Base-by-base conservation (phyloP, 1,140 invertebrate species). In the Varroa destructor region DNA sequence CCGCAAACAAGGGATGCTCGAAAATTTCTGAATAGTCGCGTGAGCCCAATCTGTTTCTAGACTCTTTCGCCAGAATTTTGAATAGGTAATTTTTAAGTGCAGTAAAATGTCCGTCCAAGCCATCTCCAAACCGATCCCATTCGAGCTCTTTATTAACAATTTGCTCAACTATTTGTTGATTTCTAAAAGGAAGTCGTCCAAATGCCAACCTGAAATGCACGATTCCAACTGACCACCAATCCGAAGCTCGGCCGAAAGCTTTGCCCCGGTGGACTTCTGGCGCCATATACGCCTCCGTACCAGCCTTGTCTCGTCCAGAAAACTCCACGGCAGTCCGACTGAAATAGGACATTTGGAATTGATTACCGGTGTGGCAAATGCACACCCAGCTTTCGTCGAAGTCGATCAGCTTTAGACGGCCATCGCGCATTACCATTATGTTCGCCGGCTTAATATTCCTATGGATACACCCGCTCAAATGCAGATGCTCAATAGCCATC, bases 271-370 rank as follows among this genome's bases (percentile, higher is more conserved):
- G 61, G 8, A 67, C 61, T 2, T 67, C 61, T 43, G 61, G 61
- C 36, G 61, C 61, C 61, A 67, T 67, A 37, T 67, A 67, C 40
- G 61, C 61, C 46, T 67, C 61, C 10, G 61, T 67, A 3, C 61
- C 61, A 40, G 61, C 36, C 46, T 67, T 67, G 10, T 67, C 61
- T 40, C 61, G 12, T 10, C 36, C 61, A 43, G 37, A 1, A 46
- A n/a, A 67, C 36, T 67, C 61, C 40, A 46, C 37, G 37, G 61
- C 61, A 4, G 61, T 67, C 12, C 61, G 0, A 3, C 40, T 46
- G 61, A 67, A 67, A 40, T 43, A 67, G 1, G 61, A 67, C 14
- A 67, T 37, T 8, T 67, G 61, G 37, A 43, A 46, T 40, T 67
- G 61, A 67, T 40, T 25, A 37, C 61, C 61, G 3, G 37, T 12